These are phyloP conservation scores for Eupithecia abbreviata DNA, from an alignment of 2,888 invertebrate species.

Conservation along the genomic window DNA sequence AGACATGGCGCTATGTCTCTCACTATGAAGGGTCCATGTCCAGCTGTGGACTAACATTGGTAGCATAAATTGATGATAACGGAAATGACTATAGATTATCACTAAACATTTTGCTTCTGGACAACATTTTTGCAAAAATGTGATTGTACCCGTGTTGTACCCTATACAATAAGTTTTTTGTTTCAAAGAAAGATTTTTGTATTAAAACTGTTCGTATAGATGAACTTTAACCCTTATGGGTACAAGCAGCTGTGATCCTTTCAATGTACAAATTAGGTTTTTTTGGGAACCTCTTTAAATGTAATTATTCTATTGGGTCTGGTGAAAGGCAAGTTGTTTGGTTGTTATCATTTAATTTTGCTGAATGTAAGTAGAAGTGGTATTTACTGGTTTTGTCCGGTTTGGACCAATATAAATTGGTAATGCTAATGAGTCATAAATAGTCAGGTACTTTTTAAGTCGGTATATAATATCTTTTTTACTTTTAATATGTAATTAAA, in stretches of 20 bases:
- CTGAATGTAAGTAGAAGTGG: not conserved
- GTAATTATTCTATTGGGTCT: conserved; percentile 68
- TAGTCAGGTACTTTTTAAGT: too few relatives aligned
- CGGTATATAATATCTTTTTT: too few relatives aligned
- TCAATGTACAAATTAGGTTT: conserved; percentile 61
- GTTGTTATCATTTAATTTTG: not conserved
- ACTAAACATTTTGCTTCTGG: not conserved
- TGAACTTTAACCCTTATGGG: conserved; percentile 38
- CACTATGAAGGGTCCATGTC: too few relatives aligned
- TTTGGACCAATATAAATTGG: not conserved
- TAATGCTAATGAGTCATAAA: too few relatives aligned
- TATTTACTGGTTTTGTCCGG: not conserved
- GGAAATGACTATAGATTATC: too few relatives aligned
- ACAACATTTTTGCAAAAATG: not conserved
- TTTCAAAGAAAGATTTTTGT: too few relatives aligned
- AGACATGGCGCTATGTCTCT: too few relatives aligned
- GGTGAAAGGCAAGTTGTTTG: conserved; percentile 58
- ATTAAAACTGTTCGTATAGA: not conserved
- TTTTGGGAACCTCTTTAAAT: conserved; percentile 57
- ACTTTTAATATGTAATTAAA: too few relatives aligned
- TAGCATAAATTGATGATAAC: too few relatives aligned
- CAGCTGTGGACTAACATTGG: too few relatives aligned
- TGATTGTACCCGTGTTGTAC: too few relatives aligned
- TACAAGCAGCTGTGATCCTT: conserved; percentile 57
- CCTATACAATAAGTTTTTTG: too few relatives aligned